Base-by-base conservation (phyloP, 2,888 invertebrate species). In the Leucophenga maculata region DNA sequence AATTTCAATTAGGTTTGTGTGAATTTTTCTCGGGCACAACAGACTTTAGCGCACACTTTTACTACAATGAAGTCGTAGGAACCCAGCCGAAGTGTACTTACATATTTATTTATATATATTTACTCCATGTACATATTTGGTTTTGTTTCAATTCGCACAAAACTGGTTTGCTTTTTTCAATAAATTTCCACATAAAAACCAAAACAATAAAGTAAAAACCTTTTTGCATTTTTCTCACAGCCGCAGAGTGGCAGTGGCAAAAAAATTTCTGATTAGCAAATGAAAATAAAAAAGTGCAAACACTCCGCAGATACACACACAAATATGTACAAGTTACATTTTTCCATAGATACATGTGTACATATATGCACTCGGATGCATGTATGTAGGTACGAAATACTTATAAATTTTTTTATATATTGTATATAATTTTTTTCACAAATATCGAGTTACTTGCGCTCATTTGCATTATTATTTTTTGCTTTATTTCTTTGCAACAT, bases 361-460 rank as follows among this genome's bases (percentile, higher is more conserved):
- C 39, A 3, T 39, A 39, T 8, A 32, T 39, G 26, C 26, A 26
- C n/a, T n/a, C n/a, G n/a, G n/a, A 26, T 26, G 26, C 4, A 26
- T 26, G 26, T 26, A 26, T 39, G 39, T 39, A 39, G 39, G 11
- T 39, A 39, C 39, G 39, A 39, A 39, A 11, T 39, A 39, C 39
- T 39, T 39, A 39, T 39, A 39, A n/a, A 14, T 60, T 11, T 18
- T 14, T 26, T 59, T 22, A 8, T n/a, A 16, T n/a, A 16, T n/a
- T 6, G n/a, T n/a, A n/a, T n/a, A 6, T 62, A 9, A 59, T 72
- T 67, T 72, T 74, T 68, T 74, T 76, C 72, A 67, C 73, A 73
- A 73, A 71, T 81, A 80, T 81, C 79, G 68, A 80, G 84, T 81
- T 81, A 82, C 80, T 80, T 80, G 80, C 82, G 82, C 80, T 80